Base-by-base conservation (phyloP, 2,113 vertebrate species). In the Speoplatyrhinus poulsoni region DNA sequence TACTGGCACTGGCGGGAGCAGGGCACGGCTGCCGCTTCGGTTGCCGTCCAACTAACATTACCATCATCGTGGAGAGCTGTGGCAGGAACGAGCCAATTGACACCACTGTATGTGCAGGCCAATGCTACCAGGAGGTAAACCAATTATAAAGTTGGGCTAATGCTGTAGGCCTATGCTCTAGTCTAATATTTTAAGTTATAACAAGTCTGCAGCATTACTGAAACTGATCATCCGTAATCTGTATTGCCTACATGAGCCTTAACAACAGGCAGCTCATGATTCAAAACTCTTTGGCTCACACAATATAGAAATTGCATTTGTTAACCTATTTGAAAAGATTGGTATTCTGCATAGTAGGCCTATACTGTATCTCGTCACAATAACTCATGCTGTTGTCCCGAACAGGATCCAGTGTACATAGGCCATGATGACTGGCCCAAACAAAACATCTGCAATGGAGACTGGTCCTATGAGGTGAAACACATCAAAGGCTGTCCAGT, bases 91-190 rank as follows among this genome's bases (percentile, higher is more conserved):
- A 94, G 54, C 89, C 72, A n/a, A 69, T 98, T 60, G 87, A 94
- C 56, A 93, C 95, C 70, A 95, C 94, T 0, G 90, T 93, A 75
- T 99, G 97, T 56, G 89, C 86, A 0, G 98, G 98, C 55, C 90
- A 93, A 69, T 99, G 97, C 84, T 87, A 81, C 59, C 92, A 92
- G 1, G 68, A 88, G 95, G 97, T 98, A 76, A 72, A 58, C 50
- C 8, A 5, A 9, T 53, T 26, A 26, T 26, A 26, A 26, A 26
- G 26, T 26, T 26, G 26, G 26, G 26, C 26, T 26, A 26, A 26
- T 26, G 26, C 26, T 26, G 26, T 26, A 26, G 26, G 3, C 2
- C 26, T 13, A 12, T 10, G 36, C 36, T 41, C 36, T 41, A 26
- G 26, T 26, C 26, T 41, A 6, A 41, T 41, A 41, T 41, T 41